These are phyloP conservation scores for Asobara japonica DNA, from an alignment of 1,140 invertebrate genomes.

Conservation along the genomic window DNA sequence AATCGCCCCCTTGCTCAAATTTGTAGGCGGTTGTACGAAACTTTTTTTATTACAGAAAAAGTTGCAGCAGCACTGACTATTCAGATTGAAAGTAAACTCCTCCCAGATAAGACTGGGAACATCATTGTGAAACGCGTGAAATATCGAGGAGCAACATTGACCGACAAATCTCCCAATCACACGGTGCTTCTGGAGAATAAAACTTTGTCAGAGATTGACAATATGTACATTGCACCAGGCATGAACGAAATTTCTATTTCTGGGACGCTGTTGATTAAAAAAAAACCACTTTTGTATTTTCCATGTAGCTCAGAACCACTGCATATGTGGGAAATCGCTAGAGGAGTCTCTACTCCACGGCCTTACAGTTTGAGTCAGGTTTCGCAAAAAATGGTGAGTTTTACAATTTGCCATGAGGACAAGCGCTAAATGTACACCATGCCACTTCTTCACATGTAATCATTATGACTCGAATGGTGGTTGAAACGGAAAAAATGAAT, in stretches of 20 bases:
- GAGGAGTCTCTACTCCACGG: background rate
- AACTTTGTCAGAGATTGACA: constrained; percentile 18
- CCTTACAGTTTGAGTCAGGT: background rate
- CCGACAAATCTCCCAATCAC: constrained; percentile 17
- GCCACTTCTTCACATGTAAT: constrained; percentile 7
- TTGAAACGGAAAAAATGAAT: too few species aligned
- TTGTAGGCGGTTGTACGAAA: constrained; percentile 14
- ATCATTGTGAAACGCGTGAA: background rate
- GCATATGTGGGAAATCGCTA: constrained; percentile 19
- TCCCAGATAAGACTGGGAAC: background rate
- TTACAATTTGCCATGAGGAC: background rate
- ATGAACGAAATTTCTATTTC: background rate
- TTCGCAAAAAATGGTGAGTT: constrained; percentile 3
- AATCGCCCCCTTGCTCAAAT: background rate
- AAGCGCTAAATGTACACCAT: constrained; percentile 10
- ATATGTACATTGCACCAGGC: background rate
- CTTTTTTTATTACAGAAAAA: background rate
- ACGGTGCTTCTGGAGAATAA: constrained; percentile 7
- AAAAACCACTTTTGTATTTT: constrained; percentile 15
- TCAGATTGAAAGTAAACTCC: background rate
- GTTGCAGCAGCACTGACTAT: background rate
- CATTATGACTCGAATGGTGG: too few species aligned
- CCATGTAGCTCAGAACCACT: constrained; percentile 19
- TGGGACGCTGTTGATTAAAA: background rate
- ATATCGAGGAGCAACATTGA: constrained; percentile 6